A percentile compares a stretch with the other conserved stretches of the same genome.
phyloP scores from a whole-genome alignment of 2,888 invertebrate genomes.

The Macrophya annulata region DNA sequence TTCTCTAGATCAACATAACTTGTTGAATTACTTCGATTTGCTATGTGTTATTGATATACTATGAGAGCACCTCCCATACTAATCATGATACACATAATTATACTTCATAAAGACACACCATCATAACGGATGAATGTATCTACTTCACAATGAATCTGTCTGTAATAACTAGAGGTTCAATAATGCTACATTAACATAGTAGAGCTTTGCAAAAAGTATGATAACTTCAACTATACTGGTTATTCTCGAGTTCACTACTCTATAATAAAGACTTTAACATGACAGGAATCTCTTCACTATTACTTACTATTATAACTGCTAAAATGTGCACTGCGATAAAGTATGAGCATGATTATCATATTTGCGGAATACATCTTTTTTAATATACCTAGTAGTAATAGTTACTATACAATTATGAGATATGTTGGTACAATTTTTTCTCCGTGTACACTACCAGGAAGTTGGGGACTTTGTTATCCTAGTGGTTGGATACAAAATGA shows the following conservation, averaged over 20 bases:
- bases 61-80: slow-evolving; percentile 6
- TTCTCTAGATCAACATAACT: not conserved
- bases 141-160: not conserved
- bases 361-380: not conserved
- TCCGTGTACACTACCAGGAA: no score
- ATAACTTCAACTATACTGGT: slow-evolving; percentile 15
- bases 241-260: not conserved
- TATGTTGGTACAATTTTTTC: not conserved
- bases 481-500: no score
- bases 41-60: not conserved
- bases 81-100: not conserved
- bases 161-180: not conserved
- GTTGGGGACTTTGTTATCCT: no score
- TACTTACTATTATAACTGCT: not conserved
- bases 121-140: not conserved
- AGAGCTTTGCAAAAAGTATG: not conserved
- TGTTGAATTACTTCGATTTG: not conserved
- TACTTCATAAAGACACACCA: not conserved
- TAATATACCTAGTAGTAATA: not conserved
- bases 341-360: not conserved
- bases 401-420: slow-evolving; percentile 1
- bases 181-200: not conserved
- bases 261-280: not conserved
- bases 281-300: not conserved
- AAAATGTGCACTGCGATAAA: slow-evolving; percentile 18